A percentile compares a stretch with the other conserved stretches of the same genome.
These are phyloP conservation scores for Medauroidea extradentata DNA, from an alignment of 1,140 invertebrate species.

Conservation along the genomic window DNA sequence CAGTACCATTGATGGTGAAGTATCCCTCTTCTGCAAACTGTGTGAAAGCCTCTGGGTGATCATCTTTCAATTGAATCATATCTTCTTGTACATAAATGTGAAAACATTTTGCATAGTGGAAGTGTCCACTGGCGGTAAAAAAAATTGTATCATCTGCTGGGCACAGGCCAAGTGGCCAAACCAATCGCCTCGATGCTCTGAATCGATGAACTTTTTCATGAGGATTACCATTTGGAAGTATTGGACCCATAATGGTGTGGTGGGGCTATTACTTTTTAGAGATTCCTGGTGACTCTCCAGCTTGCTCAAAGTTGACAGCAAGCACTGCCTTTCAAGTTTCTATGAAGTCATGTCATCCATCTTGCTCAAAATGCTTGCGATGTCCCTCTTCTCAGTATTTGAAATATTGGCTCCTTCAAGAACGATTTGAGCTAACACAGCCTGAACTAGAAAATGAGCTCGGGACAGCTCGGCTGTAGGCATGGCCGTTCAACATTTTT, in stretches of 20 bases:
- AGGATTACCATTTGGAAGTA: slow-evolving; percentile 3
- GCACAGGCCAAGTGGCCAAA: background rate
- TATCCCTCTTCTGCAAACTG: background rate
- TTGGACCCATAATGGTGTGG: slow-evolving; percentile 2
- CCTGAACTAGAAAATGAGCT: background rate
- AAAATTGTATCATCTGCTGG: background rate
- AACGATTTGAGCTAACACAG: background rate
- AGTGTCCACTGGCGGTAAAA: slow-evolving; percentile 5
- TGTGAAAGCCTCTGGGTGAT: background rate
- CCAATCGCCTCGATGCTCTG: slow-evolving; percentile 1
- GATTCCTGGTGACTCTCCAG: background rate
- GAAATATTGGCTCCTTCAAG: background rate
- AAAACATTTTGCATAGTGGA: slow-evolving; percentile 4
- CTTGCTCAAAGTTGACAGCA: background rate
- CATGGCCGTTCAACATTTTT: slow-evolving; percentile 31
- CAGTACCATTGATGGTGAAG: background rate
- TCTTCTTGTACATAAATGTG: background rate
- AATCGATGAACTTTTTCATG: slow-evolving; percentile 1
- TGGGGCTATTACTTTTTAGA: background rate
- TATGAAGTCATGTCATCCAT: background rate
- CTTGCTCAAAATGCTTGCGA: background rate
- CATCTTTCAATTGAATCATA: background rate
- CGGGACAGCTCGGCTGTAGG: background rate
- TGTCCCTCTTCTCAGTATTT: background rate
- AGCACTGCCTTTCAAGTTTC: background rate